phyloP scores from a whole-genome alignment of 2,797 vertebrate genomes.

The Halcyon badia region DNA sequence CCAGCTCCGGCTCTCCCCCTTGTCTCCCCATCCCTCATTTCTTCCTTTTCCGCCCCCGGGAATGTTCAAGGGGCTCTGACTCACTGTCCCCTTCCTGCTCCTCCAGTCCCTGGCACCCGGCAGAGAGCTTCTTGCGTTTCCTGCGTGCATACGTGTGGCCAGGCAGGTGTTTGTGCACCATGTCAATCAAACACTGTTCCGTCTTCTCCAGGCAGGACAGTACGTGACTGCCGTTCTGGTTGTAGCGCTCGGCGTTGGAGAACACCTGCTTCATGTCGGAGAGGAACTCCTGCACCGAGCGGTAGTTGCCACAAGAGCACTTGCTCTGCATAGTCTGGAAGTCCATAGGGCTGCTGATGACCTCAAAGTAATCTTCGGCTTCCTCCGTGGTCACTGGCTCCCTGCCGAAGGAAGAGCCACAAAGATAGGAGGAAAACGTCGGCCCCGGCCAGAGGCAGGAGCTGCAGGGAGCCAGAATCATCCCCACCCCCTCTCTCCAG shows the following conservation, averaged over 20 bases:
- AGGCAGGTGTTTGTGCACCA: constrained; percentile 93
- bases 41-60: constrained; percentile 80
- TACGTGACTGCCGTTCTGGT: constrained; percentile 91
- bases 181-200: constrained; percentile 90
- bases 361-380: constrained; percentile 93
- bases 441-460: accelerated
- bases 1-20: constrained; percentile 60
- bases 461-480: not conserved
- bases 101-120: constrained; percentile 80
- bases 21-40: constrained; percentile 74
- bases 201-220: constrained; percentile 92
- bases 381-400: constrained; percentile 94
- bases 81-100: constrained; percentile 90
- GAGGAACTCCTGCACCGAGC: constrained; percentile 90
- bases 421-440: not conserved
- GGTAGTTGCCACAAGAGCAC: constrained; percentile 88
- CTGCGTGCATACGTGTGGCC: constrained; percentile 89
- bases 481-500: not conserved
- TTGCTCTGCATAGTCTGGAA: constrained; percentile 95
- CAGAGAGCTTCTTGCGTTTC: constrained; percentile 78
- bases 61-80: constrained; percentile 80
- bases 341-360: constrained; percentile 95
- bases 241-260: constrained; percentile 94
- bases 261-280: constrained; percentile 95
- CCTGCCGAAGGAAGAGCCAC: constrained; percentile 77